Evolutionary conservation across 2,888 invertebrate genomes (phyloP), one percentile per base, ranked within the genome.

Genomic region (Congeria kusceri): DNA sequence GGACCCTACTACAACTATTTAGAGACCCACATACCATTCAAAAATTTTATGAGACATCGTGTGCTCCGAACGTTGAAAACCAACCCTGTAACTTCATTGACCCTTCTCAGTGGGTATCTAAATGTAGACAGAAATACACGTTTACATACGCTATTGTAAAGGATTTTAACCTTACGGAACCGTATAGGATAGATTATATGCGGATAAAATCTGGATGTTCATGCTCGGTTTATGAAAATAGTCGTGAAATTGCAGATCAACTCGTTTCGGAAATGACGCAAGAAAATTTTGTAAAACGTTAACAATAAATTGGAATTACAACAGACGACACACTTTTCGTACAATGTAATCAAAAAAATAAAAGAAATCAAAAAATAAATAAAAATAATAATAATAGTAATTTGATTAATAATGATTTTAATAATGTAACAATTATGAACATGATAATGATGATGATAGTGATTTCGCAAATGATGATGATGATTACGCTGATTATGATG

Each of bases 111-210:
- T 95, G 74, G 93, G 95, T 95, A 89, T 96, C 97, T n/a, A 94
- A 95, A 89, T 97, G 97, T 94, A 96, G 96, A 61, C 97, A 97
- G 93, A 96, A 96, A 93, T 96, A 96, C 93, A 96, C 96, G 61
- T 97, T 96, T 92, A 96, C 96, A 3, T 97, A 97, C 94, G 97
- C 97, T 70, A 94, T 97, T 86, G 96, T 97, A 73, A 95, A 96
- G 87, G 96, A 96, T 91, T 94, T 94, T 81, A 94, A 94, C 65
- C 88, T 92, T 28, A 91, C 94, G 93, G 94, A 82, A 93, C 91
- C 89, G 13, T 97, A 96, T 96, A 95, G 96, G 80, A 94, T 97
- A 94, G 97, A 97, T 94, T 97, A 97, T 94, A 96, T 97, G 89
- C 95, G 95, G 89, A 96, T 97, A 80, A 95, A 97, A 75, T 96